These are phyloP conservation scores for Pseudomugil tenellus DNA, from an alignment of 2,797 vertebrate species.

Conservation along the genomic window DNA sequence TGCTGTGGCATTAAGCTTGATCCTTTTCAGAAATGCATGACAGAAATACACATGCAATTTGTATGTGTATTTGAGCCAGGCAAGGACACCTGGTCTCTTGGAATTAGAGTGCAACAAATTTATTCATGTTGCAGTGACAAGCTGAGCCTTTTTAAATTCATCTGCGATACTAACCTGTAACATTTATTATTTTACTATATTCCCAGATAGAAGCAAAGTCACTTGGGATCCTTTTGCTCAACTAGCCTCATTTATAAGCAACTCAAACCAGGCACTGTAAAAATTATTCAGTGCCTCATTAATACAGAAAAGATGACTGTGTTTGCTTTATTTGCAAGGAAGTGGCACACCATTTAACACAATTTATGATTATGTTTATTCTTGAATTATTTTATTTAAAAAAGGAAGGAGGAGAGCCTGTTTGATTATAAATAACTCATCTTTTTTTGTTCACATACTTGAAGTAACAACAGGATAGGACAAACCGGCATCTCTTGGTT, in stretches of 20 bases:
- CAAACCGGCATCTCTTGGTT: constrained; percentile 37
- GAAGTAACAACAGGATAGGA: constrained; percentile 13
- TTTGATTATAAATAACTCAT: constrained; percentile 7
- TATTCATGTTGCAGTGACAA: neutral
- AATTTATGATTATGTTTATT: neutral
- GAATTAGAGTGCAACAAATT: constrained; percentile 5
- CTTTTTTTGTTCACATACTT: constrained; percentile 5
- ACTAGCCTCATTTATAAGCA: constrained; percentile 65
- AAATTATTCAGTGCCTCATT: constrained; percentile 71
- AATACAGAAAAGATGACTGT: constrained; percentile 58
- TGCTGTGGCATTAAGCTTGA: neutral
- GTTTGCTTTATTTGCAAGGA: constrained; percentile 34
- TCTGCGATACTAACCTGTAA: constrained; percentile 33
- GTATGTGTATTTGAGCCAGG: constrained; percentile 13
- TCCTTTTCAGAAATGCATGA: neutral
- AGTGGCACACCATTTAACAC: constrained; percentile 29
- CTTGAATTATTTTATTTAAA: constrained; percentile 4
- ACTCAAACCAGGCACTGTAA: constrained; percentile 57
- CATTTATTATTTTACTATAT: constrained; percentile 61
- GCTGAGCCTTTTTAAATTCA: constrained; percentile 23
- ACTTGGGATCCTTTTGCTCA: constrained; percentile 66
- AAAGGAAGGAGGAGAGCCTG: neutral
- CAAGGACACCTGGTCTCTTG: neutral
- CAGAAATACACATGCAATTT: constrained; percentile 6
- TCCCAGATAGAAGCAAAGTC: constrained; percentile 44